These are phyloP conservation scores for Borostomias antarcticus DNA, from an alignment of 2,797 vertebrate genomes.

Conservation along the genomic window DNA sequence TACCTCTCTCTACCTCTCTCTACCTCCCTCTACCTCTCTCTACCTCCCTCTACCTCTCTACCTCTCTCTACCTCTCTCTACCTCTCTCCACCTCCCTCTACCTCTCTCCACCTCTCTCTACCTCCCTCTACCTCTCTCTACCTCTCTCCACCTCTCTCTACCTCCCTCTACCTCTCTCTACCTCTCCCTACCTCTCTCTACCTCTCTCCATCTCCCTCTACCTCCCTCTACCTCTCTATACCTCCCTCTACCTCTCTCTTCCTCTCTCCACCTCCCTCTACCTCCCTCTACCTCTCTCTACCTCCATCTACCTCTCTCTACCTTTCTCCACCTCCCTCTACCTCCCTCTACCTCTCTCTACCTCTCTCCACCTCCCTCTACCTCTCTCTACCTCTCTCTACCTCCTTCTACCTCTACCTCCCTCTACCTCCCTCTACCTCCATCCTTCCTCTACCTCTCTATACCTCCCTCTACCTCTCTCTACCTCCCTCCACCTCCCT, in stretches of 20 bases:
- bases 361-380: background rate
- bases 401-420: background rate
- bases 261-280: no score
- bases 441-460: background rate
- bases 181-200: background rate
- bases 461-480: conserved; percentile 8
- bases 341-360: no score
- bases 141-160: no score
- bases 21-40: no score
- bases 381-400: background rate
- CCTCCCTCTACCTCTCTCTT: background rate
- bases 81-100: background rate
- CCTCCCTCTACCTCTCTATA: no score
- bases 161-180: background rate
- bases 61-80: background rate
- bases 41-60: background rate
- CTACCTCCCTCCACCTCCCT: conserved; percentile 22
- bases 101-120: background rate
- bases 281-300: background rate
- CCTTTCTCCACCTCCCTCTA: background rate
- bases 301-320: background rate
- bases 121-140: background rate
- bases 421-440: conserved; percentile 1
- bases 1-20: background rate
- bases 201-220: background rate